These are phyloP conservation scores for Apus apus DNA, from an alignment of 2,113 vertebrate genomes.

Conservation along the genomic window DNA sequence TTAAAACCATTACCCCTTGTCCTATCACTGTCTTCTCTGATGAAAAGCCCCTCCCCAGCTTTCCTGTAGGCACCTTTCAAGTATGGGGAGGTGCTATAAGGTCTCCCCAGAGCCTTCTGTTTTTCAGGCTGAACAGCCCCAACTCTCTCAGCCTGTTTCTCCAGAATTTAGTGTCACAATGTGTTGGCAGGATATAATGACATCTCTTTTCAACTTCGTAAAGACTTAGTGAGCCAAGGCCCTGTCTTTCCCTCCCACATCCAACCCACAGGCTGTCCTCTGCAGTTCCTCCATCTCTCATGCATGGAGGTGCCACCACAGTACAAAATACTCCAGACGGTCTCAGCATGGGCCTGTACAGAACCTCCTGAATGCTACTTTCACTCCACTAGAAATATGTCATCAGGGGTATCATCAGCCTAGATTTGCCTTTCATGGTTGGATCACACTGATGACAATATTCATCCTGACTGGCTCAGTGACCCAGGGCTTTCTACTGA, in stretches of 20 bases:
- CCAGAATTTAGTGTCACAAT: not conserved
- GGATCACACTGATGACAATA: not conserved
- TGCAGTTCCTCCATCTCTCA: not conserved
- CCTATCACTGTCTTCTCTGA: too few species aligned
- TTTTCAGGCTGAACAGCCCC: too few species aligned
- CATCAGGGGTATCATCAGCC: not conserved
- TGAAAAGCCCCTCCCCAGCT: too few species aligned
- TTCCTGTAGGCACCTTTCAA: too few species aligned
- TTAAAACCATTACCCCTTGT: too few species aligned
- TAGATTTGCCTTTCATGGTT: slow-evolving; percentile 23
- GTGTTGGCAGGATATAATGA: not conserved
- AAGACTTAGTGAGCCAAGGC: not conserved
- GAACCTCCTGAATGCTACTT: not conserved
- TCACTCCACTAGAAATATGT: not conserved
- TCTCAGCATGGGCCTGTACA: not conserved
- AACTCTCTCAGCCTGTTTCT: not conserved
- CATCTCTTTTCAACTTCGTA: not conserved
- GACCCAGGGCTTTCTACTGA: not conserved
- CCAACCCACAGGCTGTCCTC: not conserved
- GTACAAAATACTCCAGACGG: not conserved
- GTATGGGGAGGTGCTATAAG: too few species aligned
- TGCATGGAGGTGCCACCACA: not conserved
- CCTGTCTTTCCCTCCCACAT: not conserved
- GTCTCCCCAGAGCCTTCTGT: too few species aligned
- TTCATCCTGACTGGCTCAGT: slow-evolving; percentile 22